A percentile compares a stretch with the other conserved stretches of the same genome.
Evolutionary conservation across 53 echinoderm and acorn worm genomes (phyloP).

Genomic region (Pentamera pediparva): DNA sequence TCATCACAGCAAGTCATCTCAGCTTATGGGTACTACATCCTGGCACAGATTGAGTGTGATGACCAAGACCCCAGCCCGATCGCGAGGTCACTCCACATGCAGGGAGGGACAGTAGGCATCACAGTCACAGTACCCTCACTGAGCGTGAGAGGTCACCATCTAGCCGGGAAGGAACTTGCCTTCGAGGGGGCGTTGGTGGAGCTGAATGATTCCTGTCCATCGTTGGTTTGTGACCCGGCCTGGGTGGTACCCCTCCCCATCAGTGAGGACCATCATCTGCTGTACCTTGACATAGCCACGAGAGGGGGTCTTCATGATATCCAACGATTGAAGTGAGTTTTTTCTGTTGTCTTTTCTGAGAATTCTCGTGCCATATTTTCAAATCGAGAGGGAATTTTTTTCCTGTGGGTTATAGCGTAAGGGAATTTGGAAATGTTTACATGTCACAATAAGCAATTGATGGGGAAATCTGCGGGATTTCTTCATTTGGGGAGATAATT

Average conservation of each 20-base stretch:
- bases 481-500: too few relatives aligned
- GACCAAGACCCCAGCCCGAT: background rate
- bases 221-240: background rate
- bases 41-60: background rate
- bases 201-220: background rate
- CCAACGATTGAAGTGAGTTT: slow-evolving; percentile 1
- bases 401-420: background rate
- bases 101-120: background rate
- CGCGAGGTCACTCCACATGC: background rate
- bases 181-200: background rate
- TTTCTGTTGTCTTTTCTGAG: too few relatives aligned
- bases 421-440: background rate
- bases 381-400: too few relatives aligned
- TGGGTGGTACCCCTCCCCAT: slow-evolving; percentile 14
- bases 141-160: background rate
- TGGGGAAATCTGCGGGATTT: too few relatives aligned
- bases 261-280: slow-evolving; percentile 6
- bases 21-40: background rate
- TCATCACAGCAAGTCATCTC: background rate
- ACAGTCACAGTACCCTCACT: background rate
- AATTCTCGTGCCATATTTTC: too few relatives aligned
- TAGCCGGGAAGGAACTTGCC: background rate
- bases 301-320: background rate
- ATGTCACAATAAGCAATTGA: too few relatives aligned
- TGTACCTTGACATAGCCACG: background rate